A percentile compares a stretch with the other conserved stretches of the same genome.
These are phyloP conservation scores for Oreotrochilus melanogaster DNA, from an alignment of 2,113 vertebrate genomes.

Conservation along the genomic window DNA sequence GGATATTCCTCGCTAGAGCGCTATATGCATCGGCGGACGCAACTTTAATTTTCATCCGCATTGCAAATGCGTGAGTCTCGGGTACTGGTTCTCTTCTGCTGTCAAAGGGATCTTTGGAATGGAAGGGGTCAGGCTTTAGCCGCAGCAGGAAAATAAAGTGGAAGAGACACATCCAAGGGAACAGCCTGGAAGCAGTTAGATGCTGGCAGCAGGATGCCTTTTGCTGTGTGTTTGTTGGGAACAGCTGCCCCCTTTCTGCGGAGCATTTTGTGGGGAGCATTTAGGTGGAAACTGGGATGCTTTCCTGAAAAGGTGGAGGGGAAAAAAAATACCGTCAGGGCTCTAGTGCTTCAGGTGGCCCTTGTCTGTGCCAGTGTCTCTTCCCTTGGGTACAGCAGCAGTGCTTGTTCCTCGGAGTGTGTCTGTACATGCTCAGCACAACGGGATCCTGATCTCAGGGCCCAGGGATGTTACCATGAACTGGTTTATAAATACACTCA, in stretches of 20 bases:
- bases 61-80: not conserved
- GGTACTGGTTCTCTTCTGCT: not conserved
- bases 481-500: not conserved
- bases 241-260: not conserved
- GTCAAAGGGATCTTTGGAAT: not conserved
- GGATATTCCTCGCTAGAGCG: not conserved
- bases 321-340: not conserved
- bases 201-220: not conserved
- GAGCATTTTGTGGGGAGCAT: not conserved
- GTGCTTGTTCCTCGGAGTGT: not conserved
- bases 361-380: not conserved
- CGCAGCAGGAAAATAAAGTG: not conserved
- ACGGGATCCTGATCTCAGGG: not conserved
- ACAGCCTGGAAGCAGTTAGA: not conserved
- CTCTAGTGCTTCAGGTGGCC: not conserved
- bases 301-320: not conserved
- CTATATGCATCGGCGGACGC: accelerated
- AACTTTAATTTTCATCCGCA: not conserved
- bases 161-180: not conserved
- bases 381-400: not conserved
- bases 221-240: not conserved
- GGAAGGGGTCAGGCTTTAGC: not conserved
- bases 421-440: not conserved
- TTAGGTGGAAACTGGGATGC: not conserved
- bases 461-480: not conserved